These are phyloP conservation scores for Lordiphosa clarofinis DNA, from an alignment of 1,140 invertebrate genomes.

Conservation along the genomic window DNA sequence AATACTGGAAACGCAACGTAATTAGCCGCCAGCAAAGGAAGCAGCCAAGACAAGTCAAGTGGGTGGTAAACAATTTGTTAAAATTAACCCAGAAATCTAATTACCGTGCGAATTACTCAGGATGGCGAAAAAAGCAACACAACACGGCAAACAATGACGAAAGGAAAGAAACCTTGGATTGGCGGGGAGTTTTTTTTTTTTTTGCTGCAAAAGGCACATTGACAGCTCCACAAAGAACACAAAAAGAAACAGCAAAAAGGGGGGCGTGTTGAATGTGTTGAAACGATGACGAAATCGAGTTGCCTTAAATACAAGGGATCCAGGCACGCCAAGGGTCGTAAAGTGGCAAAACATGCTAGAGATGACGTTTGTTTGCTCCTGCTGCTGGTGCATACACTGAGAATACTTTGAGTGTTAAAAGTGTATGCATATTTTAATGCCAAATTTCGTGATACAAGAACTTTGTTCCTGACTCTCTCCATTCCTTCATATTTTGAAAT, in stretches of 20 bases:
- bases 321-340: constrained; percentile 14
- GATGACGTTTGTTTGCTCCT: constrained; percentile 31
- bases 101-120: constrained; percentile 57
- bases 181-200: not conserved
- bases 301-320: constrained; percentile 30
- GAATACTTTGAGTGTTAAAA: no score
- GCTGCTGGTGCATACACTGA: no score
- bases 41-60: constrained; percentile 12
- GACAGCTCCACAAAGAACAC: constrained; percentile 17
- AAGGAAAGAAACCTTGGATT: constrained; percentile 11
- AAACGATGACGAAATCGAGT: constrained; percentile 68
- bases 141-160: constrained; percentile 24
- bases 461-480: no score
- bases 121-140: constrained; percentile 11
- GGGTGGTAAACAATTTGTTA: constrained; percentile 39
- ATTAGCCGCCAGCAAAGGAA: constrained; percentile 41
- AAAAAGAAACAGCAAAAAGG: constrained; percentile 21
- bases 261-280: constrained; percentile 39
- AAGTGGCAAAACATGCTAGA: constrained; percentile 31
- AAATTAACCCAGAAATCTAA: constrained; percentile 76
- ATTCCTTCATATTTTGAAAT: no score
- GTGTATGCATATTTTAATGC: no score
- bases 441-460: no score
- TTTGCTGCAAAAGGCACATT: constrained; percentile 26
- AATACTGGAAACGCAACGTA: constrained; percentile 33